Conservation (phyloP, 2,888 invertebrate species). For the Hipparchia sbordonii region DNA sequence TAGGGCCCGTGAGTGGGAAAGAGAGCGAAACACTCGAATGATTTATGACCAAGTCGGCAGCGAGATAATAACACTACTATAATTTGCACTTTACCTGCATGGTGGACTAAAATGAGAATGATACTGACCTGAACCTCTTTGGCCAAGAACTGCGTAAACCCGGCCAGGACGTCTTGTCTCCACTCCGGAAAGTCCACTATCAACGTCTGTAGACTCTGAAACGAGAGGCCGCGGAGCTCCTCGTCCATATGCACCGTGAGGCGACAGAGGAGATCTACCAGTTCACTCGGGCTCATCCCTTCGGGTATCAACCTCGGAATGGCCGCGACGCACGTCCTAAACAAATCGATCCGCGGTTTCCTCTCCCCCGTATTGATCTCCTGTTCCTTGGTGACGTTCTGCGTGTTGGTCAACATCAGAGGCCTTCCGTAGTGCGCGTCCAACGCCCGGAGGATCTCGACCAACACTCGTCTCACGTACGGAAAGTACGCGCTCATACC, state of each 20-base stretch:
- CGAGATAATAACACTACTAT: too few relatives aligned
- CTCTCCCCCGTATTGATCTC: conserved; percentile 97
- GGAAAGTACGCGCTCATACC: conserved; percentile 99
- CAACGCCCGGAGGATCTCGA: conserved; percentile 95
- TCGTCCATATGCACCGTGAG: conserved; percentile 99
- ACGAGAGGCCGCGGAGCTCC: conserved; percentile 95
- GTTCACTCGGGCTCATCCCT: conserved; percentile 96
- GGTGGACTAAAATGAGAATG: too few relatives aligned
- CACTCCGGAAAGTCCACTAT: conserved; percentile 98
- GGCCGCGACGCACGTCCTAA: conserved; percentile 98
- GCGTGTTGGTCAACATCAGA: conserved; percentile 97
- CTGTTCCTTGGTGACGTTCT: conserved; percentile 97
- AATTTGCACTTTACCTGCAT: too few relatives aligned
- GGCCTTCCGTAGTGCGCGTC: conserved; percentile 99
- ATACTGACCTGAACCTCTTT: conserved; percentile 89
- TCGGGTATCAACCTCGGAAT: conserved; percentile 97
- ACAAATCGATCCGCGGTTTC: conserved; percentile 98
- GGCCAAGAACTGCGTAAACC: conserved; percentile 97
- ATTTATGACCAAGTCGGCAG: too few relatives aligned
- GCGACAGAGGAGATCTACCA: conserved; percentile 96
- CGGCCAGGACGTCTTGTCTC: conserved; percentile 97
- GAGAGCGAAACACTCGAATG: too few relatives aligned
- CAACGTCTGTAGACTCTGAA: conserved; percentile 97
- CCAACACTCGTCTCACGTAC: conserved; percentile 96
- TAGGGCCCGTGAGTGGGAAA: too few relatives aligned